Conservation (phyloP, 23 tunicate genomes). For the Ciona savignyi region DNA sequence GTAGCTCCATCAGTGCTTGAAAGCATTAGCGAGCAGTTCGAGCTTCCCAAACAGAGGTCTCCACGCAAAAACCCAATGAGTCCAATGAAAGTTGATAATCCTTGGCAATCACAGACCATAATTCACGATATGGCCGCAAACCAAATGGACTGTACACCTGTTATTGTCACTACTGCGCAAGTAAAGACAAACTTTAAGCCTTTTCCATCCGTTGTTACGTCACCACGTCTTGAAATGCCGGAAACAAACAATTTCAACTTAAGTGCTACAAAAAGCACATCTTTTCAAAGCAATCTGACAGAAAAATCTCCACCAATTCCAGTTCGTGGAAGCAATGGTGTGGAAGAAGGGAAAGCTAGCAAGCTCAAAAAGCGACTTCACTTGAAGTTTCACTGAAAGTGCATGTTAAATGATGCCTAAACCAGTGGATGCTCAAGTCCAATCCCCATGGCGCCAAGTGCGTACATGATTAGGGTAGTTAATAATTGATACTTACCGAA, state of each 20-base stretch:
- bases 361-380: slow-evolving; percentile 6
- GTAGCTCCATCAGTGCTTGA: slow-evolving; percentile 92
- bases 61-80: slow-evolving; percentile 54
- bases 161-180: slow-evolving; percentile 26
- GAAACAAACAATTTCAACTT: neutral
- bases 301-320: slow-evolving; percentile 19
- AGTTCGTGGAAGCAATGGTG: slow-evolving; percentile 10
- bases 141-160: slow-evolving; percentile 45
- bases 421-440: too few relatives aligned
- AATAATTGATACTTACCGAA: too few relatives aligned
- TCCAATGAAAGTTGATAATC: slow-evolving; percentile 68
- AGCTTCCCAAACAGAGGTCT: slow-evolving; percentile 33
- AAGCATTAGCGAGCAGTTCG: slow-evolving; percentile 56
- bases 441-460: too few relatives aligned
- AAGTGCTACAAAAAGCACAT: neutral
- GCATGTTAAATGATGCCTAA: too few relatives aligned
- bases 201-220: neutral
- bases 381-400: too few relatives aligned
- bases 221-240: neutral
- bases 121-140: slow-evolving; percentile 22
- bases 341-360: slow-evolving; percentile 1
- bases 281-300: neutral
- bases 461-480: too few relatives aligned
- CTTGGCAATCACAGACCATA: slow-evolving; percentile 76
- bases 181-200: neutral